Percentiles rank a stretch among this genome's conserved stretches.
Conservation (phyloP, 2,113 vertebrate species). For the Polypterus bichir region DNA sequence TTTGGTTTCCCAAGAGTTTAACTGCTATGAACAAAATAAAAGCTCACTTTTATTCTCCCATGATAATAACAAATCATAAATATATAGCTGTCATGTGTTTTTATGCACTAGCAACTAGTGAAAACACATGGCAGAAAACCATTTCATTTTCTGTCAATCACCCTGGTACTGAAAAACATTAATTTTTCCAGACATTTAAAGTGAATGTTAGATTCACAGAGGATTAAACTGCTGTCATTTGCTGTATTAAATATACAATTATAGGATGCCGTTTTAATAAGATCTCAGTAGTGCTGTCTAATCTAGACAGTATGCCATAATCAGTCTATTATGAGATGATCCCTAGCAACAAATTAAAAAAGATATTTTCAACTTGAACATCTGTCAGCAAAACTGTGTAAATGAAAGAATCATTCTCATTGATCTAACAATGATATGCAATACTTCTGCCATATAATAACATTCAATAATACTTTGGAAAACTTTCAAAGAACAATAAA, state of each 20-base stretch:
- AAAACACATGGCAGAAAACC: conserved; percentile 17
- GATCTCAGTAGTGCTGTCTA: conserved; percentile 23
- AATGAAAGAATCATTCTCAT: neutral
- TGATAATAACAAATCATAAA: too few species aligned
- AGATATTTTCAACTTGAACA: conserved; percentile 19
- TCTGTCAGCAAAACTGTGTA: conserved; percentile 18
- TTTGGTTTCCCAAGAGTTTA: too few species aligned
- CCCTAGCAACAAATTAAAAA: conserved; percentile 14
- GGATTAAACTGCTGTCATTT: conserved; percentile 16
- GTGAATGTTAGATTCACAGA: conserved; percentile 14
- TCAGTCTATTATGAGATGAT: neutral
- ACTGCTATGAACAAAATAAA: too few species aligned
- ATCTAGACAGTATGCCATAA: conserved; percentile 20
- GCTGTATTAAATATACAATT: conserved; percentile 13
- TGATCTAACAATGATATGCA: neutral
- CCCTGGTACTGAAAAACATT: conserved; percentile 15
- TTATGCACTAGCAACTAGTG: neutral
- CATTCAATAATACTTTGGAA: too few species aligned
- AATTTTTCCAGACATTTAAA: conserved; percentile 10
- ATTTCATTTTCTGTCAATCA: conserved; percentile 11
- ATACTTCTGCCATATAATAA: too few species aligned
- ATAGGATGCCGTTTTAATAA: conserved; percentile 26
- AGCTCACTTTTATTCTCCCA: too few species aligned
- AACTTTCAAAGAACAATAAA: too few species aligned
- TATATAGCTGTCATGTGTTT: conserved; percentile 1